These are phyloP conservation scores for Myiothlypis coronata DNA, from an alignment of 2,797 vertebrate species.

Conservation along the genomic window DNA sequence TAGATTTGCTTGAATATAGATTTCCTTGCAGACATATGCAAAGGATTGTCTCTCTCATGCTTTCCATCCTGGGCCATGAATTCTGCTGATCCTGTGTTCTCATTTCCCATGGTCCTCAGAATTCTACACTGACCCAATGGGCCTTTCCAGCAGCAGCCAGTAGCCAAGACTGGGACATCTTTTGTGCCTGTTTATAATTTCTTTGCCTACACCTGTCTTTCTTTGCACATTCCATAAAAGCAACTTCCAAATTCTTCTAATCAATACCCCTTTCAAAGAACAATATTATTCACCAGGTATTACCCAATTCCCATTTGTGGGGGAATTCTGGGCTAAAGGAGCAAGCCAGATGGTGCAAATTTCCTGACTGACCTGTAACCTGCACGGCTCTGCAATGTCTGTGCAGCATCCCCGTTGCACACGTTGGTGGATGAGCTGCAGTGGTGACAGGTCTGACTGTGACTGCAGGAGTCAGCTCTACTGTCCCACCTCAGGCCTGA, in stretches of 20 bases:
- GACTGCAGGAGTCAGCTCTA: not conserved
- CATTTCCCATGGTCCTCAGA: not conserved
- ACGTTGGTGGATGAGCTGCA: not conserved
- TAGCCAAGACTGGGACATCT: not conserved
- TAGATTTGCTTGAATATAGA: not conserved
- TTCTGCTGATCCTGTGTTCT: not conserved
- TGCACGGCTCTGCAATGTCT: accelerated
- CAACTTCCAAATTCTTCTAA: not conserved
- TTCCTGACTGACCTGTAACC: not conserved
- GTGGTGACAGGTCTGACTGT: slow-evolving; percentile 28
- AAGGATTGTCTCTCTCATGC: not conserved
- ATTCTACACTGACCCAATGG: not conserved
- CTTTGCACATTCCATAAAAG: not conserved
- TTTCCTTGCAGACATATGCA: not conserved
- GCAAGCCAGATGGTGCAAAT: not conserved
- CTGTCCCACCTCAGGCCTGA: slow-evolving; percentile 50
- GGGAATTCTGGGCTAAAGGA: not conserved
- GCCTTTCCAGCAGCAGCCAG: not conserved
- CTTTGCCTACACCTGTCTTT: not conserved
- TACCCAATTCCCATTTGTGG: not conserved
- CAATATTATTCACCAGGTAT: not conserved
- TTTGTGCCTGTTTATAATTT: not conserved
- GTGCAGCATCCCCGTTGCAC: accelerated
- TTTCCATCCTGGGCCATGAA: not conserved
- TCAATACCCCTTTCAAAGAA: not conserved